Evolutionary conservation across 1,140 invertebrate species (phyloP).

Genomic region (Pissodes strobi): DNA sequence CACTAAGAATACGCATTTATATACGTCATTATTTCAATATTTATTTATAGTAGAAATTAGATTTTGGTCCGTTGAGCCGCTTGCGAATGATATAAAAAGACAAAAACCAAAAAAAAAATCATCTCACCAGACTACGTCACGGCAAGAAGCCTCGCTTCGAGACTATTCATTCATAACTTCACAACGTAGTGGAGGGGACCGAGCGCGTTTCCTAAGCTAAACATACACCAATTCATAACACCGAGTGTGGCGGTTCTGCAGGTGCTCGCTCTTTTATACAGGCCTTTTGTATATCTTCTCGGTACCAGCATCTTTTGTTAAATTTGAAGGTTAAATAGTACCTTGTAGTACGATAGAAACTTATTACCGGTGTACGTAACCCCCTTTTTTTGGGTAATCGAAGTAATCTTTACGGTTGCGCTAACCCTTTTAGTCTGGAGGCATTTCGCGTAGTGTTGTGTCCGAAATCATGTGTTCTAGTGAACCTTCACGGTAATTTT

Average conservation of each 20-base stretch:
- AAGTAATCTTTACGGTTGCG: conserved; percentile 1
- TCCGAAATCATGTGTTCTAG: neutral
- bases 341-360: conserved; percentile 9
- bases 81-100: neutral
- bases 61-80: neutral
- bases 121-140: neutral
- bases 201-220: conserved; percentile 20
- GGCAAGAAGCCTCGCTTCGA: conserved; percentile 1
- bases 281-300: conserved; percentile 17
- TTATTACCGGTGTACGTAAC: conserved; percentile 9
- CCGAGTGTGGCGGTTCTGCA: conserved; percentile 22
- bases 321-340: conserved; percentile 27
- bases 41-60: no score
- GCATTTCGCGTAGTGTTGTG: neutral
- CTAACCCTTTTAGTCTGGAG: neutral
- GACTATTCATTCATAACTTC: conserved; percentile 36
- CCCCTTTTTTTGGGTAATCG: conserved; percentile 14
- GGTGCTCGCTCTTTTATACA: conserved; percentile 25
- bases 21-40: no score
- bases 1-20: no score
- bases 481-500: neutral
- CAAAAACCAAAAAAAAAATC: neutral
- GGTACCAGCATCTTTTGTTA: conserved; percentile 20
- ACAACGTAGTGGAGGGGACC: conserved; percentile 15
- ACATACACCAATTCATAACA: conserved; percentile 32